Percentiles rank a stretch among this genome's conserved stretches.
phyloP scores from a whole-genome alignment of 1,140 invertebrate genomes.

The Hestina assimilis region DNA sequence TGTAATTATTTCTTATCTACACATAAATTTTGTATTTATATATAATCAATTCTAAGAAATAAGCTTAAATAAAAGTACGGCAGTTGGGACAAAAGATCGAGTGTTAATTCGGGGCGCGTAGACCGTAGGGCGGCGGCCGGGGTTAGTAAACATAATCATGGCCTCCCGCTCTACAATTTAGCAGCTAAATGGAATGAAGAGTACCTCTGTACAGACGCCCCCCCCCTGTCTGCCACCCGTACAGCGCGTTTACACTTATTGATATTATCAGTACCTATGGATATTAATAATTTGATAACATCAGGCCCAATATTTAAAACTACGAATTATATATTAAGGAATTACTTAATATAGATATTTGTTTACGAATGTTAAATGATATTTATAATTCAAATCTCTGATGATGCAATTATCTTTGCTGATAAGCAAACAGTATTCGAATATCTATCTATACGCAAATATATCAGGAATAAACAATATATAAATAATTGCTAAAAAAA shows the following conservation, averaged over 20 bases:
- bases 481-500: background rate
- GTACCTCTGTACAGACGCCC: slow-evolving; percentile 41
- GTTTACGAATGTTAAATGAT: no score
- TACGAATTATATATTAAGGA: no score
- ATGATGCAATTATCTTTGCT: no score
- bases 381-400: no score
- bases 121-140: slow-evolving; percentile 49
- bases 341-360: no score
- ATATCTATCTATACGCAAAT: background rate
- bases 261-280: slow-evolving; percentile 17
- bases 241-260: slow-evolving; percentile 47
- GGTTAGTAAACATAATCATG: slow-evolving; percentile 74
- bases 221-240: slow-evolving; percentile 54
- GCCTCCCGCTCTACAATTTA: slow-evolving; percentile 69
- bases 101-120: slow-evolving; percentile 64
- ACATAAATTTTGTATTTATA: background rate
- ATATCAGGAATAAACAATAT: background rate
- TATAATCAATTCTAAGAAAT: background rate
- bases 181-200: slow-evolving; percentile 72
- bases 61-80: slow-evolving; percentile 11
- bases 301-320: no score
- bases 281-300: no score
- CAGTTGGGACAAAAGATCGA: slow-evolving; percentile 61
- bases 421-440: no score
- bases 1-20: no score